Evolutionary conservation across 30 jellyfish, hydroid and myxozoan species (phyloP), one percentile per base, ranked within the genome.

Genomic region (Hydractinia symbiolongicarpus): DNA sequence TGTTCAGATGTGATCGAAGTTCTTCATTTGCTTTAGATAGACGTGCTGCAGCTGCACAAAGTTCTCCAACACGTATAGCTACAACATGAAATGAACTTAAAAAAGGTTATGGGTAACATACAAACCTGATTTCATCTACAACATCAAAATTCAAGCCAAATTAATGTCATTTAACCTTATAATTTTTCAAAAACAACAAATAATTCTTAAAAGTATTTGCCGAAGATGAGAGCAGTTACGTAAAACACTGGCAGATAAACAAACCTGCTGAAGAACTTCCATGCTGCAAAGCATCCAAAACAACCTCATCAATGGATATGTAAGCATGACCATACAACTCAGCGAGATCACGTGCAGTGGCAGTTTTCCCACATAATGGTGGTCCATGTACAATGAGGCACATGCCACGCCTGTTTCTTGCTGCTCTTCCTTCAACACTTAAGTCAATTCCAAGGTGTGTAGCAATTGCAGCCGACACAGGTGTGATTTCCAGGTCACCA

Each of bases 401-500:
- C 60, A 94, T 84, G 51, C 99, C 96, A 54, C 96, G 94, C 49
- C 96, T 82, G 79, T 85, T 87, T 55, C 96, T 66, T 50, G 99
- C 96, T 9, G 98, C 98, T 64, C 84, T 94, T n/a, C 96, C 96
- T 64, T 94, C 99, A 5, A 90, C 84, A 10, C 96, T 79, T 55
- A 94, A 44, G 77, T 94, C 96, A 66, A 94, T 94, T 66, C 99
- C 99, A 53, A 94, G 96, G 49, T 94, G 90, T 6, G 96, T 69
- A 21, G 99, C 99, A 17, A 94, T 94, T 9, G 99, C 99, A 19
- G 99, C 96, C 4, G 99, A 84, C 14, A 88, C 96, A 40, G 99
- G 99, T 6, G 99, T 94, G 20, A 94, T 84, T 52, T 94, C 99
- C 67, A 94, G 87, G 56, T 94, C 96, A 67, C 99, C 99, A 71